Evolutionary conservation across 2,797 vertebrate genomes (phyloP), one percentile per base, ranked within the genome.

Genomic region (Anas bernieri): DNA sequence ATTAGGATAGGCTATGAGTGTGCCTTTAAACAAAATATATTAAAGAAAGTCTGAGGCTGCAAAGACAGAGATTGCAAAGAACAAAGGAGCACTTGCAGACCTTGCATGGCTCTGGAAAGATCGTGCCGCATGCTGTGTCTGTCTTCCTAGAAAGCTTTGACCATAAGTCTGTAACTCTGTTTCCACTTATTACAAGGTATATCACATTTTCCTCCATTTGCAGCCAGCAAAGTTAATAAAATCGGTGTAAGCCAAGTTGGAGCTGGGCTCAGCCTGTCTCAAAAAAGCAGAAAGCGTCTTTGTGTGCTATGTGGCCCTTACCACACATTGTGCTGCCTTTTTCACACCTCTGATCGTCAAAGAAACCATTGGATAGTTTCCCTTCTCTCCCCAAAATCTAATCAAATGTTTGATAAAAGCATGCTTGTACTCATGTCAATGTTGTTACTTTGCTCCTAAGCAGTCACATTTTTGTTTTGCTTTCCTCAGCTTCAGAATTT

Each of bases 401-500:
- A 74, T 62, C 30, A 61, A 66, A 48, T 74, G 9, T 41, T 84
- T 86, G 15, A 59, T 61, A 48, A 88, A 88, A 86, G 35, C 39
- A 16, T 0, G 3, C n/a, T 48, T 90, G 86, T 80, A 83, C 41
- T 76, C 88, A 30, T 12, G 15, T 66, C 61, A 35, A 48, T 41
- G 58, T 76, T 14, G 8, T 4, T 70, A 28, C 20, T 68, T 88
- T 26, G 48, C n/a, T 91, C 31, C n/a, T 43, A 64, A 56, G 61
- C 46, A 79, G 43, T 52, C 79, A 22, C 54, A 31, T 30, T 50
- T 94, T 92, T 83, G 10, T 9, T 82, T 93, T 83, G 41, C 18
- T 76, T 94, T 79, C 52, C 35, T 69, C 2, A 7, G 66, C 79
- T 93, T 88, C 39, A 69, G 50, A 79, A 69, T 79, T 91, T 69